Percentiles rank a stretch among this genome's conserved stretches.
These are phyloP conservation scores for Salvelinus namaycush DNA, from an alignment of 2,113 vertebrate genomes.

Conservation along the genomic window DNA sequence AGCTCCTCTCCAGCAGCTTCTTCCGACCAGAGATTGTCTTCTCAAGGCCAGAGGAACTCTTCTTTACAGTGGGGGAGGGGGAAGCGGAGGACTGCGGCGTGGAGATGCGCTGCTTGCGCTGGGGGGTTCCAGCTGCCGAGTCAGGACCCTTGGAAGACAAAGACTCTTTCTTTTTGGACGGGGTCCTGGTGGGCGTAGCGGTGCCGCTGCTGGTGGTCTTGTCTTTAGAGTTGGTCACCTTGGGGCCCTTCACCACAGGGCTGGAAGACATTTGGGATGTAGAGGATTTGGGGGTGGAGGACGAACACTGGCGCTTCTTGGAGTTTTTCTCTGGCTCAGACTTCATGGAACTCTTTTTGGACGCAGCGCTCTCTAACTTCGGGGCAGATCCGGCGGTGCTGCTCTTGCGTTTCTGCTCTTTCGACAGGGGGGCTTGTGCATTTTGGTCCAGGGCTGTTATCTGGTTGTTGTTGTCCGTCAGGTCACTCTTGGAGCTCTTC, in stretches of 20 bases:
- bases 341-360: constrained; percentile 72
- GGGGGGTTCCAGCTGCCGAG: constrained; percentile 43
- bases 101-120: constrained; percentile 77
- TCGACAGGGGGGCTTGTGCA: constrained; percentile 80
- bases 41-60: constrained; percentile 60
- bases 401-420: constrained; percentile 81
- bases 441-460: constrained; percentile 89
- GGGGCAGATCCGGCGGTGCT: constrained; percentile 63
- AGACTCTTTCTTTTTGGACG: constrained; percentile 76
- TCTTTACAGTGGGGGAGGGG: constrained; percentile 75
- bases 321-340: constrained; percentile 79
- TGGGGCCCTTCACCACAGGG: constrained; percentile 76
- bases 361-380: constrained; percentile 71
- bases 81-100: constrained; percentile 72
- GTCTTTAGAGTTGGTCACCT: constrained; percentile 67
- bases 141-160: constrained; percentile 62
- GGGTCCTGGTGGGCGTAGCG: constrained; percentile 73
- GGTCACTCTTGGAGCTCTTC: constrained; percentile 74
- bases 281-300: constrained; percentile 72
- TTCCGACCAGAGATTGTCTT: constrained; percentile 70
- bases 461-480: constrained; percentile 93
- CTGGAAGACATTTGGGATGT: constrained; percentile 73
- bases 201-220: constrained; percentile 45
- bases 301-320: constrained; percentile 80
- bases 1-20: constrained; percentile 82